A percentile compares a stretch with the other conserved stretches of the same genome.
These are phyloP conservation scores for Paradisaea rubra DNA, from an alignment of 2,113 vertebrate genomes.

Conservation along the genomic window DNA sequence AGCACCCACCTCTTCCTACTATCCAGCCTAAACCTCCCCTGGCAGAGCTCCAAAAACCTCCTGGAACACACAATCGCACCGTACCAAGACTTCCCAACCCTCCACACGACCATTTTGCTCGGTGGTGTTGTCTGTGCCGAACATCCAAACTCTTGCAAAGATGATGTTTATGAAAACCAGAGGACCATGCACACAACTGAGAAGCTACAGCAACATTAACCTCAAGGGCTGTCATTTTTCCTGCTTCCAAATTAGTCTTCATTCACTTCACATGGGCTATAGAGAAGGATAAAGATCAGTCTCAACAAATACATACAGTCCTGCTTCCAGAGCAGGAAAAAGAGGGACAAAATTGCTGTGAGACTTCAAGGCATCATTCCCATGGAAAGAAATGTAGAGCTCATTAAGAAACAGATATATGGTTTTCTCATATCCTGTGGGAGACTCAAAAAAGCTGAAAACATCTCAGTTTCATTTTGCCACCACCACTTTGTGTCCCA, in stretches of 20 bases:
- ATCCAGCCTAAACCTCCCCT: neutral
- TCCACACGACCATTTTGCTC: neutral
- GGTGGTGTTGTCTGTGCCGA: neutral
- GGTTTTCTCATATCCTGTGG: neutral
- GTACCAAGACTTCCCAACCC: neutral
- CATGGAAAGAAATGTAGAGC: neutral
- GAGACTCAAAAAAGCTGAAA: neutral
- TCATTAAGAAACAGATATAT: fast-evolving
- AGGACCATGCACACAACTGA: neutral
- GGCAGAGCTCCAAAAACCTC: neutral
- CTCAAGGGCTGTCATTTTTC: neutral
- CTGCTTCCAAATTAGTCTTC: neutral
- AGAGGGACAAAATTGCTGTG: neutral
- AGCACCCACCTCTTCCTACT: neutral
- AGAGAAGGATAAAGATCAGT: neutral
- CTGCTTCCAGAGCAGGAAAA: neutral
- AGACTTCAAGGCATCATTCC: neutral
- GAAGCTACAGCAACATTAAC: neutral
- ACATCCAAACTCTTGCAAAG: neutral
- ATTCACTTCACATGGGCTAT: neutral
- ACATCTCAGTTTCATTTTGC: neutral
- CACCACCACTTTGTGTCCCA: neutral
- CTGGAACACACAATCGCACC: neutral
- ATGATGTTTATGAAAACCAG: neutral
- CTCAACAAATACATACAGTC: neutral